Evolutionary conservation across 2,113 vertebrate genomes (phyloP).

Genomic region (Eira barbara): DNA sequence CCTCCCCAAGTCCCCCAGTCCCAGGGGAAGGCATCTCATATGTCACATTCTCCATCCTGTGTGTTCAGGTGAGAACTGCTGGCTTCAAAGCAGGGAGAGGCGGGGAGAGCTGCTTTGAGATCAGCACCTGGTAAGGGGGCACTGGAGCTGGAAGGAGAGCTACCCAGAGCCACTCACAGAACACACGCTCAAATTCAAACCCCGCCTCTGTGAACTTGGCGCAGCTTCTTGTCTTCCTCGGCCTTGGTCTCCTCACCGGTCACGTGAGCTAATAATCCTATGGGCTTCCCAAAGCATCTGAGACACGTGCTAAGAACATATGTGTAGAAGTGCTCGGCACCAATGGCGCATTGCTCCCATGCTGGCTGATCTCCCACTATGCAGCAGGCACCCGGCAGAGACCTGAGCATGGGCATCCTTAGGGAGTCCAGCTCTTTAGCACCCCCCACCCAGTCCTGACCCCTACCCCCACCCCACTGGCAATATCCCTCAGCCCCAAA

Average conservation of each 20-base stretch:
- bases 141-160: fast-evolving
- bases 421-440: neutral
- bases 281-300: neutral
- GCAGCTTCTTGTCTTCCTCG: neutral
- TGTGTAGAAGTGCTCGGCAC: neutral
- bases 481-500: neutral
- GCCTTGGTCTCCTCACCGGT: neutral
- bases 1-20: neutral
- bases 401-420: neutral
- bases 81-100: neutral
- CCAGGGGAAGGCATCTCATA: neutral
- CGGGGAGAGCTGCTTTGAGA: neutral
- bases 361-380: neutral
- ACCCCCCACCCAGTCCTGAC: neutral
- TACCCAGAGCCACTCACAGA: fast-evolving
- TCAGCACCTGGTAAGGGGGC: neutral
- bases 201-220: neutral
- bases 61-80: neutral
- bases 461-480: neutral
- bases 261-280: neutral
- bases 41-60: neutral
- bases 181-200: too few species aligned
- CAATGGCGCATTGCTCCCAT: neutral
- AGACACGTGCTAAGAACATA: neutral
- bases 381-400: neutral